These are phyloP conservation scores for Caenorhabditis wallacei DNA, from an alignment of 2,888 invertebrate genomes.

Conservation along the genomic window DNA sequence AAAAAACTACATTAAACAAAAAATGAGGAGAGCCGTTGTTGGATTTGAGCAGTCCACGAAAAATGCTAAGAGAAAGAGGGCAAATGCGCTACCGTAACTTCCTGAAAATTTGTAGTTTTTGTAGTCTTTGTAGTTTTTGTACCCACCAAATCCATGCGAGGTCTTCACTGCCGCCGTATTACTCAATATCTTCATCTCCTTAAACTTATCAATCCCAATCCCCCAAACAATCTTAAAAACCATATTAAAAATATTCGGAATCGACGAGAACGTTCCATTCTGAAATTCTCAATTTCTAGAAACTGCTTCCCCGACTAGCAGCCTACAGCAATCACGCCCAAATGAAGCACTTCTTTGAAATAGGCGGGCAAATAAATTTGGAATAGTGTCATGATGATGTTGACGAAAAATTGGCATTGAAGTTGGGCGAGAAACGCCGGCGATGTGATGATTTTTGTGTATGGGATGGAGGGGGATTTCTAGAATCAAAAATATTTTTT, in stretches of 20 bases:
- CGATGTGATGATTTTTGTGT: slow-evolving; percentile 64
- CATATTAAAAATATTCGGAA: slow-evolving; percentile 74
- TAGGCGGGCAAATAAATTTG: slow-evolving; percentile 77
- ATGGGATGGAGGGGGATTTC: slow-evolving; percentile 58
- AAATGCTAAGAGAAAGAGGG: slow-evolving; percentile 70
- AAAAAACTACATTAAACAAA: slow-evolving; percentile 66
- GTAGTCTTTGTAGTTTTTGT: background rate
- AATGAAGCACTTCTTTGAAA: slow-evolving; percentile 74
- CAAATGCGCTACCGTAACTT: slow-evolving; percentile 61
- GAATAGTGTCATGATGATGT: slow-evolving; percentile 74
- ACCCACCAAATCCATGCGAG: slow-evolving; percentile 68
- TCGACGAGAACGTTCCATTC: slow-evolving; percentile 76
- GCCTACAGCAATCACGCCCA: slow-evolving; percentile 68
- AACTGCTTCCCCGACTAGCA: background rate
- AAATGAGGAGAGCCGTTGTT: slow-evolving; percentile 67
- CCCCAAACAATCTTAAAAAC: slow-evolving; percentile 71
- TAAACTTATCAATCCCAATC: slow-evolving; percentile 71
- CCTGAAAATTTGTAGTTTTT: slow-evolving; percentile 48
- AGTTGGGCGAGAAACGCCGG: slow-evolving; percentile 68
- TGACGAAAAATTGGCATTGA: slow-evolving; percentile 68
- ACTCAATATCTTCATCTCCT: slow-evolving; percentile 66
- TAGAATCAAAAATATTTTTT: slow-evolving; percentile 21
- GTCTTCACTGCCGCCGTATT: slow-evolving; percentile 69
- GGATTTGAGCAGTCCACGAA: slow-evolving; percentile 75
- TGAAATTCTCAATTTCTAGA: slow-evolving; percentile 36